These are phyloP conservation scores for Drosophila pseudotalamancana DNA, from an alignment of 2,888 invertebrate genomes.

Conservation along the genomic window DNA sequence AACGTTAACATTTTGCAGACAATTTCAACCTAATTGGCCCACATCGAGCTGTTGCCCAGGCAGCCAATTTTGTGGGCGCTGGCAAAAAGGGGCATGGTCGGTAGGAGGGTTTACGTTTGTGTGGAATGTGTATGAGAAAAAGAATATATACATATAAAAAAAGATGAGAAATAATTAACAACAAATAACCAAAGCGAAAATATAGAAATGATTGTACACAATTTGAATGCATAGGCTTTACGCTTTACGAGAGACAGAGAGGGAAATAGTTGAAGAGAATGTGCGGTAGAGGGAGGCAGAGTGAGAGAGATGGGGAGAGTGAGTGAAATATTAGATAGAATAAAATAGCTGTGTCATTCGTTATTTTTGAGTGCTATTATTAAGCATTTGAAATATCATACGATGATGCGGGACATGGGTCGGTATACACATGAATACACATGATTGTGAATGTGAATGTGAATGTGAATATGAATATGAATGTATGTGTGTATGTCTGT, in stretches of 20 bases:
- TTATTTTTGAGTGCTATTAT: conserved; percentile 75
- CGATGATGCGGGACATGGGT: conserved; percentile 70
- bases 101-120: background rate
- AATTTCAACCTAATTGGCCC: conserved; percentile 73
- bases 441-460: conserved; percentile 19
- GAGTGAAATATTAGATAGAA: conserved; percentile 39
- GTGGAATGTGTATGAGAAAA: background rate
- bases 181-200: conserved; percentile 58
- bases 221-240: background rate
- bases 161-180: conserved; percentile 35
- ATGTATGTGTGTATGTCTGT: conserved; percentile 2
- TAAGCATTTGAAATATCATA: conserved; percentile 79
- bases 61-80: conserved; percentile 16
- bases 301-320: background rate
- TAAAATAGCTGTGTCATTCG: conserved; percentile 76
- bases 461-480: conserved; percentile 17
- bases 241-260: too few relatives aligned
- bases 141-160: background rate
- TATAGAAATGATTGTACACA: conserved; percentile 17
- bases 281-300: background rate
- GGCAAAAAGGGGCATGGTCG: background rate
- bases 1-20: conserved; percentile 68
- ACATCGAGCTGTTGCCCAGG: conserved; percentile 44
- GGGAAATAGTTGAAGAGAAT: background rate
- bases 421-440: conserved; percentile 19